phyloP scores from a whole-genome alignment of 2,113 vertebrate genomes.

The Rhabdornis inornatus region DNA sequence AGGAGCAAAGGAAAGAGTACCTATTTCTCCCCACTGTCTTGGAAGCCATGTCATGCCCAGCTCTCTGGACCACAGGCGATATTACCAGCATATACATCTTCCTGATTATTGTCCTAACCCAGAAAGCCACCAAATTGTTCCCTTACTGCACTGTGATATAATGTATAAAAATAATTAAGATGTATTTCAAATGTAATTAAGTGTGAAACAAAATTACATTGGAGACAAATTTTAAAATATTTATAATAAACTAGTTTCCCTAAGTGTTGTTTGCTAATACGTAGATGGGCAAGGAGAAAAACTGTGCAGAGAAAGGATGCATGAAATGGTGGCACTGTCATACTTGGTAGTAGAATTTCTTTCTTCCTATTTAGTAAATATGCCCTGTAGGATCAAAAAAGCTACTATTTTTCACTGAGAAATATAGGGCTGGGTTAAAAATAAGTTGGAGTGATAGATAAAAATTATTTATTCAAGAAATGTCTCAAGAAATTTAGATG shows the following conservation, averaged over 20 bases:
- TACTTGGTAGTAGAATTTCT: background rate
- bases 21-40: background rate
- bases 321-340: background rate
- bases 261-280: background rate
- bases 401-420: background rate
- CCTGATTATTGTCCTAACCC: background rate
- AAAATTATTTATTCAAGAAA: background rate
- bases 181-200: background rate
- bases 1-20: background rate
- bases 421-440: background rate
- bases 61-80: background rate
- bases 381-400: background rate
- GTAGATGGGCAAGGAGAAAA: background rate
- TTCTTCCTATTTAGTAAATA: background rate
- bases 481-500: background rate
- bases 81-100: background rate
- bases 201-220: background rate
- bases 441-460: background rate
- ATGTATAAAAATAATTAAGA: background rate
- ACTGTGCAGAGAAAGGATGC: background rate
- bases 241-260: background rate
- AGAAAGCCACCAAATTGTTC: background rate
- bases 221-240: background rate
- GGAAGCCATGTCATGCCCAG: background rate
- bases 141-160: background rate